These are phyloP conservation scores for Andrena marginata DNA, from an alignment of 2,888 invertebrate genomes.

Conservation along the genomic window DNA sequence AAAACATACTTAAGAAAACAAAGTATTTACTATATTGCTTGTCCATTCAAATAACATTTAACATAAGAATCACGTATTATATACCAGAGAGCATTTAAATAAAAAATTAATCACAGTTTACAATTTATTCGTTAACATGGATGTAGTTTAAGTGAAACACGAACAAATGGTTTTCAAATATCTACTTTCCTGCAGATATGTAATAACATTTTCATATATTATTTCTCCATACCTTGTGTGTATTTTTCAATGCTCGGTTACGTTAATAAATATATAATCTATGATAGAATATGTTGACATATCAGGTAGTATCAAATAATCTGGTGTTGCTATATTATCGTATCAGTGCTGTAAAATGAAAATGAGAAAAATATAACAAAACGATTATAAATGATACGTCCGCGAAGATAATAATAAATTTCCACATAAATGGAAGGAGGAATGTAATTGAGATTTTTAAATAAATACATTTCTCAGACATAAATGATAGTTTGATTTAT, in stretches of 20 bases:
- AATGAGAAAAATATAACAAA: constrained; percentile 54
- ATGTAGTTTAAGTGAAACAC: constrained; percentile 10
- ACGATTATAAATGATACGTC: constrained; percentile 55
- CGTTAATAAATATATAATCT: constrained; percentile 45
- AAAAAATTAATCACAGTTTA: constrained; percentile 46
- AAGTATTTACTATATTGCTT: constrained; percentile 23
- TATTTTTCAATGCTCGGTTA: constrained; percentile 37
- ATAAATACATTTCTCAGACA: constrained; percentile 15
- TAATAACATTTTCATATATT: constrained; percentile 30
- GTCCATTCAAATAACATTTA: constrained; percentile 6
- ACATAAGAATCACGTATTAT: constrained; percentile 6
- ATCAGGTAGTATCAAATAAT: constrained; percentile 37
- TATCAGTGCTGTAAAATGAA: constrained; percentile 72
- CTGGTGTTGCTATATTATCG: constrained; percentile 59
- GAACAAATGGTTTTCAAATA: constrained; percentile 11
- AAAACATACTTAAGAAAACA: constrained; percentile 20
- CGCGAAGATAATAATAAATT: constrained; percentile 12
- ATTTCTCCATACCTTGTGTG: constrained; percentile 75
- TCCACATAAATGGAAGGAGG: constrained; percentile 11
- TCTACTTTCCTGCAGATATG: constrained; percentile 11
- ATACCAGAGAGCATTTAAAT: constrained; percentile 21
- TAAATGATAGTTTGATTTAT: not conserved
- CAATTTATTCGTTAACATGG: constrained; percentile 12
- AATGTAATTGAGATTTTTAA: constrained; percentile 2
- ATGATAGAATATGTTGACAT: constrained; percentile 39